These are phyloP conservation scores for Patella depressa DNA, from an alignment of 2,888 invertebrate genomes.

Conservation along the genomic window DNA sequence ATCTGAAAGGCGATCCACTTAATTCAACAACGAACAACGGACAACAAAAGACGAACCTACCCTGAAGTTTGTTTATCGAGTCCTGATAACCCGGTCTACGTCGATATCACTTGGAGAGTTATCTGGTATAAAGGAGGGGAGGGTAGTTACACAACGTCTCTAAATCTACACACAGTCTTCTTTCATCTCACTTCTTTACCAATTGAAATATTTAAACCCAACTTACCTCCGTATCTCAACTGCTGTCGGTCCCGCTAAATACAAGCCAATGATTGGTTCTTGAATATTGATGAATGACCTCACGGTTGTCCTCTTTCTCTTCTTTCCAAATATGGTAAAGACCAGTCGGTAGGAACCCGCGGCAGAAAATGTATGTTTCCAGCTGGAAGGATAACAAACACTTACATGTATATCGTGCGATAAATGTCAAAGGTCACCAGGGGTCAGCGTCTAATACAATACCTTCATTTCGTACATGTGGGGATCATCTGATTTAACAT, in stretches of 20 bases:
- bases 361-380: slow-evolving; percentile 46
- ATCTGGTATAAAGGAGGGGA: background rate
- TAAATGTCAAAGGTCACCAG: slow-evolving; percentile 6
- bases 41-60: background rate
- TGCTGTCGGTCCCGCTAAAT: slow-evolving; percentile 47
- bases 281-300: slow-evolving; percentile 45
- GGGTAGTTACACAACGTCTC: background rate
- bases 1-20: background rate
- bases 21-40: background rate
- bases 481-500: too few relatives aligned
- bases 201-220: too few relatives aligned
- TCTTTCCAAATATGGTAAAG: slow-evolving; percentile 35
- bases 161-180: background rate
- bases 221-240: slow-evolving; percentile 51
- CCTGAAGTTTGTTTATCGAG: background rate
- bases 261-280: slow-evolving; percentile 51
- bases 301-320: slow-evolving; percentile 27
- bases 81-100: background rate
- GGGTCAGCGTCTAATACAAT: background rate
- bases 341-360: slow-evolving; percentile 42
- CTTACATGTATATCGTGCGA: slow-evolving; percentile 11
- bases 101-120: background rate
- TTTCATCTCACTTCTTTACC: too few relatives aligned
- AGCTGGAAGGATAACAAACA: slow-evolving; percentile 38
- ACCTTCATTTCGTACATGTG: background rate